Conservation (phyloP, 2,888 invertebrate genomes). For the Erannis defoliaria region DNA sequence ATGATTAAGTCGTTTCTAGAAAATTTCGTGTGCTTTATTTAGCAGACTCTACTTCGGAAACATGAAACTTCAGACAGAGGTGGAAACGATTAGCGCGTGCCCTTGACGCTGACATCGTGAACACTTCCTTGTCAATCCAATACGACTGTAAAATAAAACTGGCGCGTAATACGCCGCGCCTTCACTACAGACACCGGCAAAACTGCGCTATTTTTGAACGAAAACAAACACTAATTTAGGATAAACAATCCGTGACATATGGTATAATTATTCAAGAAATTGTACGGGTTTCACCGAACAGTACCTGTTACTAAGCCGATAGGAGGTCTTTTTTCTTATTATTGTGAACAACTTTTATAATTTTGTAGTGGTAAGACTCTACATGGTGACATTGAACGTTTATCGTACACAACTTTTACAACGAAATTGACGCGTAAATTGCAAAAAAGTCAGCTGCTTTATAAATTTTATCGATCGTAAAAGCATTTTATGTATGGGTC, state of each 20-base stretch:
- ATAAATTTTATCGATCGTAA: too few species aligned
- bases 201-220: background rate
- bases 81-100: background rate
- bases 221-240: background rate
- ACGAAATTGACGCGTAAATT: too few species aligned
- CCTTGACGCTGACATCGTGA: background rate
- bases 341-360: too few species aligned
- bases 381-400: too few species aligned
- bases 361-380: too few species aligned
- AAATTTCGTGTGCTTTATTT: background rate
- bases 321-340: too few species aligned
- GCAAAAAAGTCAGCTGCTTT: too few species aligned
- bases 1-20: too few species aligned
- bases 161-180: background rate
- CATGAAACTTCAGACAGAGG: background rate
- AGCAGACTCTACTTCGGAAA: background rate
- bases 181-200: background rate
- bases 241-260: background rate
- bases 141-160: background rate
- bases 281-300: background rate
- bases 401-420: too few species aligned
- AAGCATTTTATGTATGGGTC: too few species aligned
- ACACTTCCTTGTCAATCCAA: slow-evolving; percentile 1
- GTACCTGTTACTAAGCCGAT: too few species aligned
- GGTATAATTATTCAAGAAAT: slow-evolving; percentile 1